phyloP scores from a whole-genome alignment of 2,113 vertebrate species.

The Rhea americana region DNA sequence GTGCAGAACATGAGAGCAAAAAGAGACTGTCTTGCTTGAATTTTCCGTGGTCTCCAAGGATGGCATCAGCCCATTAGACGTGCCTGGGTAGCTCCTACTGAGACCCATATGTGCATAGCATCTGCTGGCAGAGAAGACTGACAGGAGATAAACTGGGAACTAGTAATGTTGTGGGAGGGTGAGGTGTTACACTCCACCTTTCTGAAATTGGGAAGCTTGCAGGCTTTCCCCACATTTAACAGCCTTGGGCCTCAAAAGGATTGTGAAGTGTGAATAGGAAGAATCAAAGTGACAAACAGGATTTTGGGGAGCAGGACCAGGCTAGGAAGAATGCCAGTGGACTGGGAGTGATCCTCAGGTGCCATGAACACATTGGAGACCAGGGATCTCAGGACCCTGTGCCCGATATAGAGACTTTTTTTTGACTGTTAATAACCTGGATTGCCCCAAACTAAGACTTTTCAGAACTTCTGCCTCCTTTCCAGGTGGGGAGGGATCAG shows the following conservation, averaged over 20 bases:
- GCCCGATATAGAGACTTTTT: background rate
- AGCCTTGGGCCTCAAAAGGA: background rate
- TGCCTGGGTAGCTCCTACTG: background rate
- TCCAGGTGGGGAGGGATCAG: background rate
- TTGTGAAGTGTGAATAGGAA: background rate
- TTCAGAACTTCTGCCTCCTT: background rate
- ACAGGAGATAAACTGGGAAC: accelerated
- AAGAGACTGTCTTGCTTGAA: background rate
- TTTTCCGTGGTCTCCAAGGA: background rate
- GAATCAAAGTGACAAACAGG: background rate
- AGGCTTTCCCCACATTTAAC: background rate
- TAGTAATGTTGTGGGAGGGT: background rate
- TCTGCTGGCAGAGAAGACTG: background rate
- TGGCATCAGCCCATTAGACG: background rate
- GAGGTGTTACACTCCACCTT: accelerated
- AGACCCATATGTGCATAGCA: background rate
- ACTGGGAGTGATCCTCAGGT: background rate
- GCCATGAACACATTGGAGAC: accelerated
- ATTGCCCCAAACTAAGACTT: background rate
- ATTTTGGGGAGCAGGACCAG: background rate
- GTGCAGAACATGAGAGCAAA: background rate
- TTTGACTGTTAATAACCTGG: background rate
- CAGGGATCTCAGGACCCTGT: background rate
- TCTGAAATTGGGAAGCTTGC: background rate
- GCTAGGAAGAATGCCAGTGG: background rate